Evolutionary conservation across 64 coral and sea anemone species (phyloP), one percentile per base, ranked within the genome.

Genomic region (Orbicella faveolata): DNA sequence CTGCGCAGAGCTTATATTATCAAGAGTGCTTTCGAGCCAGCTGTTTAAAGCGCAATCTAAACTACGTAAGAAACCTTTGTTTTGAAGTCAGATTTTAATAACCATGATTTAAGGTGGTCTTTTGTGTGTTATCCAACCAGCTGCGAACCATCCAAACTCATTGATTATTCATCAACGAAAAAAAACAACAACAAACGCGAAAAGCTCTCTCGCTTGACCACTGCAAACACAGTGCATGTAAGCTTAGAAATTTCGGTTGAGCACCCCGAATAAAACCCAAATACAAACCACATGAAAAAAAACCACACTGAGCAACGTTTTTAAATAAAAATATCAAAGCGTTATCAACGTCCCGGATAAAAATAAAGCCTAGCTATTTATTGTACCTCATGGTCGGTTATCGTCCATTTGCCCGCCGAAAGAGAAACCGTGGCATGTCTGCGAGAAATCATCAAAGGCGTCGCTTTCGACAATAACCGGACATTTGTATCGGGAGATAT

Each of bases 361-460:
- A 41, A 79, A 57, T 55, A 79, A 26, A 57, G 7, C 76, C 20
- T 16, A 14, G 34, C 33, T 35, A 17, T 57, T 44, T 6, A 9
- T 4, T 52, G 83, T 90, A 96, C 95, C 95, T 96, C 88, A 94
- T 96, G 95, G 74, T 96, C 95, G 34, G 82, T 84, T 88, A 96
- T 81, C 25, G 52, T 87, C 95, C 95, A 96, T 80, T 96, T 94
- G 23, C 84, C 95, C 51, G 75, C 92, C 34, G 74, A 82, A 52
- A 37, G 81, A 61, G 95, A 87, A 78, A 96, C 82, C 30, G 95
- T 96, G 6, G 95, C 92, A 90, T 96, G 95, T 94, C 90, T 87
- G 48, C 95, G 95, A 91, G 95, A 96, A 79, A 96, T 94, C 95
- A 96, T 96, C 54, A 96, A 83, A 23, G 95, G 95, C 18, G 95